These are phyloP conservation scores for Choreutis nemorana DNA, from an alignment of 2,888 invertebrate genomes.

Conservation along the genomic window DNA sequence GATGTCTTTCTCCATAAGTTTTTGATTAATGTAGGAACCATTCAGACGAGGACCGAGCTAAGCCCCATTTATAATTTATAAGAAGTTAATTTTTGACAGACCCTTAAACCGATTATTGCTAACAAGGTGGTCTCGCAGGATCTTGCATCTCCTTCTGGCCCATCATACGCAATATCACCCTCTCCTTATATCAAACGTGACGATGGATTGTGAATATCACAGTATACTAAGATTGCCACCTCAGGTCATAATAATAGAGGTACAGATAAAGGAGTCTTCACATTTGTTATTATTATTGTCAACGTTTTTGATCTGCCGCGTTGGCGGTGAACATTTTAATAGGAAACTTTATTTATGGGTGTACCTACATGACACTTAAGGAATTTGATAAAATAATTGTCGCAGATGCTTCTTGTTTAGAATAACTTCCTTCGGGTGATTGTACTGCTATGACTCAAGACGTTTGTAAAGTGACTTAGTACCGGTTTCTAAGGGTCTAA, in stretches of 20 bases:
- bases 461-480: too few species aligned
- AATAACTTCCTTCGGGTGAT: too few species aligned
- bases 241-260: slow-evolving; percentile 9
- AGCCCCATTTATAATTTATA: slow-evolving; percentile 34
- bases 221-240: slow-evolving; percentile 37
- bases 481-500: too few species aligned
- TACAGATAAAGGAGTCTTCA: slow-evolving; percentile 6
- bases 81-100: slow-evolving; percentile 50
- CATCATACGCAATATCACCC: slow-evolving; percentile 2
- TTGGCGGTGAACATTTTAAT: slow-evolving; percentile 4
- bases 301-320: slow-evolving; percentile 10
- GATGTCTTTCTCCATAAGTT: too few species aligned
- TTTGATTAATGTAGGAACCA: too few species aligned
- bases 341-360: too few species aligned
- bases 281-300: slow-evolving; percentile 24
- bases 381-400: too few species aligned
- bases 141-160: slow-evolving; percentile 12
- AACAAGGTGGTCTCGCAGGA: slow-evolving; percentile 48
- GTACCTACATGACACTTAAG: too few species aligned
- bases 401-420: too few species aligned
- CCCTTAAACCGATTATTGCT: slow-evolving; percentile 53
- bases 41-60: too few species aligned
- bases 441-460: too few species aligned
- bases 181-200: slow-evolving; percentile 19
- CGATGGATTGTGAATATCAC: slow-evolving; percentile 30